Evolutionary conservation across 2,888 invertebrate species (phyloP).

Genomic region (Drosophila ustulata): DNA sequence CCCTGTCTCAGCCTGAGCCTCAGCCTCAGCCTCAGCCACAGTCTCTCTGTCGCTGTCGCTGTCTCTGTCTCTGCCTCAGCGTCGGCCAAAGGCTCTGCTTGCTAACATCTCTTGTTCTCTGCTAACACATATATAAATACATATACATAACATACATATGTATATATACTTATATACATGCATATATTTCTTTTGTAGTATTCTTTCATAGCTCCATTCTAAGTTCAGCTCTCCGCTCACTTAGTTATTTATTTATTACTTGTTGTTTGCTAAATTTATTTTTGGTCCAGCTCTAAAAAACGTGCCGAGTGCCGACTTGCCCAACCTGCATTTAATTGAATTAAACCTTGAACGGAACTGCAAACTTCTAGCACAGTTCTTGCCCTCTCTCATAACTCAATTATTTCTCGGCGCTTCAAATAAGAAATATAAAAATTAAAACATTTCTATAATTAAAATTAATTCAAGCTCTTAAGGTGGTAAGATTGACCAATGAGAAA

Average conservation of each 20-base stretch:
- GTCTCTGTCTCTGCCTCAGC: slow-evolving; percentile 12
- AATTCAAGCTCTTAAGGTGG: not conserved
- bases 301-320: slow-evolving; percentile 30
- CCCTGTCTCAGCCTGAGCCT: slow-evolving; percentile 7
- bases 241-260: slow-evolving; percentile 71
- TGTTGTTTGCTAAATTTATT: slow-evolving; percentile 64
- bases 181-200: slow-evolving; percentile 21
- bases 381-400: not conserved
- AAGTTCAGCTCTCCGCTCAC: slow-evolving; percentile 15
- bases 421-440: not conserved
- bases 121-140: slow-evolving; percentile 14
- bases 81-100: not conserved
- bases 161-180: slow-evolving; percentile 5
- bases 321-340: slow-evolving; percentile 46
- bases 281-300: slow-evolving; percentile 41
- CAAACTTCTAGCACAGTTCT: not conserved
- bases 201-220: slow-evolving; percentile 18
- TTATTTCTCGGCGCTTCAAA: not conserved
- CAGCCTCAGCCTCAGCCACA: not conserved
- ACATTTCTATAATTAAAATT: not conserved
- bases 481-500: too few relatives aligned
- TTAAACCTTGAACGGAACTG: slow-evolving; percentile 27
- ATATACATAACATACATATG: slow-evolving; percentile 1
- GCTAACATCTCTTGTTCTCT: slow-evolving; percentile 32
- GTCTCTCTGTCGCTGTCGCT: not conserved